Percentiles rank a stretch among this genome's conserved stretches.
phyloP scores from a whole-genome alignment of 2,113 vertebrate species.

The Bubo blakistoni region DNA sequence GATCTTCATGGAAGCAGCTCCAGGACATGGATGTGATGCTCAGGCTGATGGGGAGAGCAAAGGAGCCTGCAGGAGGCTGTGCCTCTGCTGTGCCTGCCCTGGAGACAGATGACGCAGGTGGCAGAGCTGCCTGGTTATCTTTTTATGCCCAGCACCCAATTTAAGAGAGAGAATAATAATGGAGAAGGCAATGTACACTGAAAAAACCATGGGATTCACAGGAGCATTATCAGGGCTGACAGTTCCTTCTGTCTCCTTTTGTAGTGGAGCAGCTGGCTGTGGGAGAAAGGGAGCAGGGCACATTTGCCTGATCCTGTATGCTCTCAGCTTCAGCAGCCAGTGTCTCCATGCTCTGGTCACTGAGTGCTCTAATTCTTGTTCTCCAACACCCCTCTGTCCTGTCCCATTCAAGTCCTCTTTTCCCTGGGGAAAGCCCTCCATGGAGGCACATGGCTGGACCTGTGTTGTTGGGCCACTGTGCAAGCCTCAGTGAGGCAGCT shows the following conservation, averaged over 20 bases:
- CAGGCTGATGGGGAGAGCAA: neutral
- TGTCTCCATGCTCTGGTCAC: neutral
- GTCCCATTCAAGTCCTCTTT: neutral
- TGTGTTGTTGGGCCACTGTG: neutral
- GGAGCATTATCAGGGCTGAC: neutral
- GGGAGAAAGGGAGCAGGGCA: neutral
- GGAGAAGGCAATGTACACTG: rapidly evolving
- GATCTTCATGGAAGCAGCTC: neutral
- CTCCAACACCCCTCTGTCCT: neutral
- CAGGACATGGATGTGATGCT: neutral
- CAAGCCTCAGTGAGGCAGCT: neutral
- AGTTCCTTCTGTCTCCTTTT: neutral
- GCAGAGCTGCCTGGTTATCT: neutral
- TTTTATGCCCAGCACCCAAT: neutral
- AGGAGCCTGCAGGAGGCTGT: neutral
- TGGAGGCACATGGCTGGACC: neutral
- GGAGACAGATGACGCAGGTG: neutral
- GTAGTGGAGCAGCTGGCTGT: neutral
- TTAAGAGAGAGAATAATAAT: neutral
- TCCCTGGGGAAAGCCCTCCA: neutral
- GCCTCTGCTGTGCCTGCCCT: neutral
- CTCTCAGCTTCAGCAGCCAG: neutral
- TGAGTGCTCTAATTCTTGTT: neutral
- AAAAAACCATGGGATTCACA: neutral
- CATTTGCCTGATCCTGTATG: neutral